Base-by-base conservation (phyloP, 2,797 vertebrate genomes). In the Antrozous pallidus region DNA sequence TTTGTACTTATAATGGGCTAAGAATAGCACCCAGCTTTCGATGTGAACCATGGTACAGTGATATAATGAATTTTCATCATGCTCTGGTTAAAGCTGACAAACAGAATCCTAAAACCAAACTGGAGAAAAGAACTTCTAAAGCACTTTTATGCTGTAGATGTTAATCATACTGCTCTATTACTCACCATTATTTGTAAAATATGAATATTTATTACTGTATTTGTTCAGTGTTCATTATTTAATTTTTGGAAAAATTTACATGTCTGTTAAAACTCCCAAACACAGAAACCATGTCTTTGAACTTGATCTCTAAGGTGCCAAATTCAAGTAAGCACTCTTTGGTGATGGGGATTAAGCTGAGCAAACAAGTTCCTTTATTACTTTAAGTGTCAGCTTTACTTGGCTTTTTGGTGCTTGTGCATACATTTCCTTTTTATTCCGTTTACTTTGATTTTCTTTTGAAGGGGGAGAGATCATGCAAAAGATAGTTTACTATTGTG, bases 21-120 rank as follows among this genome's bases (percentile, higher is more conserved):
- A 45, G 56, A 90, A 80, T 8, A 83, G 28, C 31, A 22, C 31
- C 51, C 22, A 31, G n/a, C n/a, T n/a, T n/a, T n/a, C n/a, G 54
- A 56, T 56, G 6, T 33, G 88, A 93, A 67, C 38, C 38, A 47
- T 20, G 33, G 58, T 7, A 82, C 24, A 77, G 13, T 49, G 45
- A n/a, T n/a, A 80, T 81, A 61, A 75, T 75, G 9, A 80, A 77
- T 65, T 71, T 71, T 81, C 74, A 91, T 49, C 69, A 80, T 22
- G 40, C 13, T 74, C 45, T 13, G 2, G 13, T n/a, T 70, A 90
- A 78, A 93, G 82, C 31, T 22, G 40, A 84, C 61, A 88, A 90
- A 87, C 17, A 87, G 56, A 93, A 93, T 70, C 45, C 28, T 80
- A 80, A 91, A 80, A 80, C 10, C n/a, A 91, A 78, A 71, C 73